Conservation (phyloP, 2,797 vertebrate genomes). For the Chiloscyllium punctatum region DNA sequence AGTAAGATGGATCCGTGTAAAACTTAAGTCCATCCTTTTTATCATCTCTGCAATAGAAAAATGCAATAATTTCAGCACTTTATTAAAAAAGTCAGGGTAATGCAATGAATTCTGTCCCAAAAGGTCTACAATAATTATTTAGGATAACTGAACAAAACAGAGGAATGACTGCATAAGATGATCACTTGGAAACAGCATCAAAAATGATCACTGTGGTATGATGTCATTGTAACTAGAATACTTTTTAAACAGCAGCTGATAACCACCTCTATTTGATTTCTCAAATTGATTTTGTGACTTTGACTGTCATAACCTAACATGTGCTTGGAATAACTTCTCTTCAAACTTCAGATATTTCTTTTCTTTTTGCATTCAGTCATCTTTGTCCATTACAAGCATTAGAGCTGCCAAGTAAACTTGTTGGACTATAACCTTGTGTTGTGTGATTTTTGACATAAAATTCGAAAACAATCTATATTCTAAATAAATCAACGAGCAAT, state of each 20-base stretch:
- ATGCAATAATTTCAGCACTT: conserved; percentile 32
- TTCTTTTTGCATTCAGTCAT: background rate
- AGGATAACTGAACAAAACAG: background rate
- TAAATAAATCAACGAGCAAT: too few relatives aligned
- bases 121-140: background rate
- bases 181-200: background rate
- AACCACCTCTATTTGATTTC: background rate
- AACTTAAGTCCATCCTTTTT: conserved; percentile 92
- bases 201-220: background rate
- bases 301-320: background rate
- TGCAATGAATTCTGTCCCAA: background rate
- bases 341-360: background rate
- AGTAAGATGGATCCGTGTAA: conserved; percentile 96
- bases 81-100: background rate
- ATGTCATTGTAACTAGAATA: background rate
- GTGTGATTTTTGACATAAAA: too few relatives aligned
- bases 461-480: too few relatives aligned
- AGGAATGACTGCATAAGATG: background rate
- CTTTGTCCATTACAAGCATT: background rate
- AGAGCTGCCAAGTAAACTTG: too few relatives aligned
- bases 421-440: too few relatives aligned
- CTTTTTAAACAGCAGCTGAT: background rate
- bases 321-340: background rate
- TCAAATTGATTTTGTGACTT: background rate
- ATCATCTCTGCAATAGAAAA: conserved; percentile 73